Evolutionary conservation across 2,113 vertebrate genomes (phyloP).

Genomic region (Etheostoma cragini): DNA sequence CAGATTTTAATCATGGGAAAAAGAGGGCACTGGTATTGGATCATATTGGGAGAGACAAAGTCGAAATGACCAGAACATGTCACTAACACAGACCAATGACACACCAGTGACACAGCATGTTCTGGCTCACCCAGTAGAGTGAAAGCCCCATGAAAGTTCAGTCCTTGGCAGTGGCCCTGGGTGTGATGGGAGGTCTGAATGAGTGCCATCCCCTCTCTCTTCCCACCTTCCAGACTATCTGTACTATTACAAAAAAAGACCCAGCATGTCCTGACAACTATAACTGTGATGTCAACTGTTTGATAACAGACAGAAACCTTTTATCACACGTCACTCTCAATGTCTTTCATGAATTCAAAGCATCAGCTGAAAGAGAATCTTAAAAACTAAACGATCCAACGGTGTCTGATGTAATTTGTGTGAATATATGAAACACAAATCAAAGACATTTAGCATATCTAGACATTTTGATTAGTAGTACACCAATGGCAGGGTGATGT

Average conservation of each 20-base stretch:
- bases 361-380: not conserved
- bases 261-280: not conserved
- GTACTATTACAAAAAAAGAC: no score
- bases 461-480: not conserved
- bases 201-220: no score
- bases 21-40: no score
- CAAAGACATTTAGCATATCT: not conserved
- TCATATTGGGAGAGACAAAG: not conserved
- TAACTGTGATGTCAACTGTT: not conserved
- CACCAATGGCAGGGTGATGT: not conserved
- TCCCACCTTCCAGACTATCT: no score
- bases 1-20: no score
- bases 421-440: not conserved
- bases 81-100: not conserved
- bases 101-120: not conserved
- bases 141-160: no score
- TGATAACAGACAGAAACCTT: not conserved
- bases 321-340: not conserved
- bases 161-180: no score
- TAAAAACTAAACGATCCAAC: not conserved
- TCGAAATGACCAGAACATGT: not conserved
- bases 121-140: no score
- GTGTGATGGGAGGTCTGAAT: no score
- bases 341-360: no score
- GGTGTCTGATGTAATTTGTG: not conserved